Base-by-base conservation (phyloP, 1,140 invertebrate species). In the Drosophila pallidifrons region DNA sequence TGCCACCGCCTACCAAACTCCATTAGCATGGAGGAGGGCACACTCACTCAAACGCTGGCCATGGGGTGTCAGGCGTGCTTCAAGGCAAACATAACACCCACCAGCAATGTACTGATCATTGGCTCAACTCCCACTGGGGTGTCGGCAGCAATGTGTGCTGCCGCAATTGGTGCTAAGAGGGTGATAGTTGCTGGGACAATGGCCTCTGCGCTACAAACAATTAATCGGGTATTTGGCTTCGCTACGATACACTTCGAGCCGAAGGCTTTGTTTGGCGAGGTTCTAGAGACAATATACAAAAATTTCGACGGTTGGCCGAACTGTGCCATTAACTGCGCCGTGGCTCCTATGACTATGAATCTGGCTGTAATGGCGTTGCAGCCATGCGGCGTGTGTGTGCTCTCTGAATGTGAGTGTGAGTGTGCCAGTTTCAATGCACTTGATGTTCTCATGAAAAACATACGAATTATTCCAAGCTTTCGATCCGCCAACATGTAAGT, bases 371-470 rank as follows among this genome's bases (percentile, higher is more conserved):
- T 91, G 82, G 90, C 91, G 3, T 58, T 91, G 5, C 72, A 80
- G 13, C 91, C 80, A 7, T 76, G 78, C 28, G 74, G 90, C 15
- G 55, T 82, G 0, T 91, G 90, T 68, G 77, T 91, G 1, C 60
- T 91, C 5, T 71, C 90, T 0, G 90, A 91, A 32, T 91, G 90
- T 35, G 86, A 85, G 11, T 65, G 69, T 0, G 90, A 91, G 55
- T 80, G 81, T 58, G 82, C 81, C 16, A 87, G 78, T 51, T 88
- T 92, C 7, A 91, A 91, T 75, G 82, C 82, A 0, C 66, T 91
- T 1, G 86, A 91, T 25, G 58, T 91, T 4, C 75, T 91, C 0
- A 91, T 91, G 91, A 91, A 91, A 43, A 90, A 91, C 46, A 91
- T 91, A 20, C 74, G 79, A 6, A 41, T 91, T 2, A 58, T 85